phyloP scores from a whole-genome alignment of 2,797 vertebrate genomes.

The Leuciscus waleckii region DNA sequence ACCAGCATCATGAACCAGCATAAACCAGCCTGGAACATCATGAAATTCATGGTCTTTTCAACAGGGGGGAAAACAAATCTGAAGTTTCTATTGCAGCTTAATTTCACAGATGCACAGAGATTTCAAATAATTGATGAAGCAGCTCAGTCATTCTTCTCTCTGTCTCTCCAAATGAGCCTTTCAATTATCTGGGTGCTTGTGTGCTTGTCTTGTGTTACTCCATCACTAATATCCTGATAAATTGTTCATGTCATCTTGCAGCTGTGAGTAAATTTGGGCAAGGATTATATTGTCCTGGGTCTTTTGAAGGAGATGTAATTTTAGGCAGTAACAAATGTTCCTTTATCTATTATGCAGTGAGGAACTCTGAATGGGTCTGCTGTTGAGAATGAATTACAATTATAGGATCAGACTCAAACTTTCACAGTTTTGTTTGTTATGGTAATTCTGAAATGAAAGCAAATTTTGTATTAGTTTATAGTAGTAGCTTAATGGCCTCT shows the following conservation, averaged over 20 bases:
- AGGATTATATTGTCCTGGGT: background rate
- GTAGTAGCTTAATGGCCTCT: background rate
- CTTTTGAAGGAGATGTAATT: constrained; percentile 10
- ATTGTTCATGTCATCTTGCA: constrained; percentile 18
- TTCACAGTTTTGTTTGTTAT: background rate
- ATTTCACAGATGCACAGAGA: background rate
- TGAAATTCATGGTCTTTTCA: constrained; percentile 4
- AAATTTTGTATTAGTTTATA: background rate
- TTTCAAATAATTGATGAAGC: background rate
- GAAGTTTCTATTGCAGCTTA: background rate
- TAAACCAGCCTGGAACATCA: constrained; percentile 15
- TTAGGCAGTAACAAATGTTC: constrained; percentile 11
- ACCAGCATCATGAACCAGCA: constrained; percentile 5
- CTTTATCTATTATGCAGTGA: constrained; percentile 31
- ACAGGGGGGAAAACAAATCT: background rate
- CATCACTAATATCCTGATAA: constrained; percentile 27
- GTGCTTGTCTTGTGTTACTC: constrained; percentile 19
- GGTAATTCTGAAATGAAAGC: background rate
- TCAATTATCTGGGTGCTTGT: background rate
- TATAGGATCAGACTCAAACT: background rate
- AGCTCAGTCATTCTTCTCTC: background rate
- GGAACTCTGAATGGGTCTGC: background rate
- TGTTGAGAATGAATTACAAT: constrained; percentile 9
- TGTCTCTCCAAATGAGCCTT: background rate
- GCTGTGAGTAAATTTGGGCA: constrained; percentile 22